Conservation (phyloP, 2,113 vertebrate species). For the Aptenodytes forsteri region DNA sequence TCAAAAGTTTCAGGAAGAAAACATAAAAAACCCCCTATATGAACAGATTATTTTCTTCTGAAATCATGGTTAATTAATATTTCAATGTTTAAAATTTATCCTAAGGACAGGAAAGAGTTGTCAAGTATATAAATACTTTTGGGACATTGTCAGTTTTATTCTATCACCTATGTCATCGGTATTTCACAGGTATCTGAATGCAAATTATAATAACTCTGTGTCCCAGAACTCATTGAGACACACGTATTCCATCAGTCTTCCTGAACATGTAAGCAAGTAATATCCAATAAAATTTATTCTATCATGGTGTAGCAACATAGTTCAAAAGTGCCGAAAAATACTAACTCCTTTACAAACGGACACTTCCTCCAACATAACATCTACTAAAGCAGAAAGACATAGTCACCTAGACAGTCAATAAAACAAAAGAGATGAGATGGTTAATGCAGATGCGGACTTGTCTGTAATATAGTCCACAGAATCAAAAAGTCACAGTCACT, state of each 20-base stretch:
- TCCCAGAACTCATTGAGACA: not conserved
- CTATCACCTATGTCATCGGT: not conserved
- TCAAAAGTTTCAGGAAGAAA: not conserved
- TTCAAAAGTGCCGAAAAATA: not conserved
- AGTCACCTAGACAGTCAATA: not conserved
- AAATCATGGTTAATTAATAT: not conserved
- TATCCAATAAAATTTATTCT: not conserved
- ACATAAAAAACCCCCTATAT: not conserved
- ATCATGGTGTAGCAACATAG: not conserved
- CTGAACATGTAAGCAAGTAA: not conserved
- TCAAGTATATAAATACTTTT: not conserved
- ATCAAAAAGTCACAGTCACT: not conserved
- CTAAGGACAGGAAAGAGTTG: not conserved
- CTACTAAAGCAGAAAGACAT: not conserved
- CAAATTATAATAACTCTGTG: not conserved
- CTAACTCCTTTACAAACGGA: not conserved
- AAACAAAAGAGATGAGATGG: not conserved
- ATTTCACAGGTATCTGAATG: not conserved
- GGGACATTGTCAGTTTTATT: not conserved
- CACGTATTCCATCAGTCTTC: not conserved
- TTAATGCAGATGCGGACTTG: not conserved
- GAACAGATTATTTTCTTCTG: not conserved
- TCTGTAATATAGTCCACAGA: not conserved
- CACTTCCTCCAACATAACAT: not conserved
- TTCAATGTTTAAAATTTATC: not conserved